These are phyloP conservation scores for Agrochola macilenta DNA, from an alignment of 2,888 invertebrate species.

Conservation along the genomic window DNA sequence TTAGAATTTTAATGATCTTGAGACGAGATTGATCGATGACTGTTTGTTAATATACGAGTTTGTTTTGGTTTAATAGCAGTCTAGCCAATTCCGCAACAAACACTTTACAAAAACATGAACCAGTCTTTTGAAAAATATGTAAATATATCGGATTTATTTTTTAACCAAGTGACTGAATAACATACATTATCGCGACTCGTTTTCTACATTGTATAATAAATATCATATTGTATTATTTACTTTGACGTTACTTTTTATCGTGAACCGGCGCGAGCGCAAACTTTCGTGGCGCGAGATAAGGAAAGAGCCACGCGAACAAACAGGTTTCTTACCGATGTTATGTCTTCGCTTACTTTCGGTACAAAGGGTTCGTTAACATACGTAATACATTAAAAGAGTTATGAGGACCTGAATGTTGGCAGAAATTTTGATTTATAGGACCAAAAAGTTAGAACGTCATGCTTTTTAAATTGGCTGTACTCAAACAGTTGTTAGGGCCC, in stretches of 20 bases:
- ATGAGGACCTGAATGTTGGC: neutral
- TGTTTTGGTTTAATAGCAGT: neutral
- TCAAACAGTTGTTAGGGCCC: neutral
- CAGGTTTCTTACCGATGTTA: constrained; percentile 44
- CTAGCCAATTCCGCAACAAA: neutral
- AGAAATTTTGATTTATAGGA: neutral
- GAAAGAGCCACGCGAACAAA: constrained; percentile 27
- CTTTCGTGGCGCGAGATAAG: constrained; percentile 34
- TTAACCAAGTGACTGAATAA: neutral
- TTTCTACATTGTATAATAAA: constrained; percentile 1
- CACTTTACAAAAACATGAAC: neutral
- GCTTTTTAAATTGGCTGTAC: neutral
- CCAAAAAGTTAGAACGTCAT: neutral
- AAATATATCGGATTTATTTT: neutral
- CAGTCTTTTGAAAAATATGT: neutral
- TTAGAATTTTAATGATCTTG: neutral
- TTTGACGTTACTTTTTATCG: constrained; percentile 17
- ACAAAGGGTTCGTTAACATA: constrained; percentile 7
- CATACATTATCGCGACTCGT: neutral
- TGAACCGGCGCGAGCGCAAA: neutral
- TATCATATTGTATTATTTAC: constrained; percentile 26
- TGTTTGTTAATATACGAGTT: neutral
- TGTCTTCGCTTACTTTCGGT: constrained; percentile 18
- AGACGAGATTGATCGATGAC: neutral
- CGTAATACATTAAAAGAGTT: neutral